Percentiles rank a stretch among this genome's conserved stretches.
These are phyloP conservation scores for Lytechinus variegatus DNA, from an alignment of 35 echinoderm and acorn worm species.

Conservation along the genomic window DNA sequence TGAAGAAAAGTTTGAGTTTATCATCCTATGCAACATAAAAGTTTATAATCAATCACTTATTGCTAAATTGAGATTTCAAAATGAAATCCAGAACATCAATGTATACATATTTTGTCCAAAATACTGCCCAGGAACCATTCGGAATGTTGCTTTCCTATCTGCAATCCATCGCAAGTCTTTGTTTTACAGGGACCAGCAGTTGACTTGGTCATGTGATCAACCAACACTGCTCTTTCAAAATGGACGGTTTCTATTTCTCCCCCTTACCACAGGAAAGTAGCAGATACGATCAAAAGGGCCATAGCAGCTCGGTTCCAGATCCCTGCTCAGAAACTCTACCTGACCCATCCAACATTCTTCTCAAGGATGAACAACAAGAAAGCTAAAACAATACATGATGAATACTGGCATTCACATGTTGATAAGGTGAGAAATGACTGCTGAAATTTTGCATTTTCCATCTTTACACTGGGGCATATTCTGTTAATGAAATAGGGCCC, in stretches of 20 bases:
- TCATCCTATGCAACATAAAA: too few relatives aligned
- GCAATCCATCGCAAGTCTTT: too few relatives aligned
- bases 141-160: too few relatives aligned
- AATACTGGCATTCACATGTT: conserved; percentile 96
- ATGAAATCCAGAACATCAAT: too few relatives aligned
- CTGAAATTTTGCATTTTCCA: background rate
- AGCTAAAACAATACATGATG: conserved; percentile 94
- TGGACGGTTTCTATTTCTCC: background rate
- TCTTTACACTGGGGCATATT: too few relatives aligned
- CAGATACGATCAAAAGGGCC: conserved; percentile 76
- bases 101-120: too few relatives aligned
- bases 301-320: conserved; percentile 79
- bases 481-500: too few relatives aligned
- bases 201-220: background rate
- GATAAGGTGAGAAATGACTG: conserved; percentile 75
- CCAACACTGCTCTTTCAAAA: background rate
- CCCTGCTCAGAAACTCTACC: conserved; percentile 71
- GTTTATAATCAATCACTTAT: too few relatives aligned
- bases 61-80: too few relatives aligned
- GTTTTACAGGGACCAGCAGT: background rate
- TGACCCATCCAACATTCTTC: conserved; percentile 95
- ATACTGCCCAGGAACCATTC: too few relatives aligned
- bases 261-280: conserved; percentile 63
- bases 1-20: too few relatives aligned
- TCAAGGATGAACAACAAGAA: conserved; percentile 86